A percentile compares a stretch with the other conserved stretches of the same genome.
These are phyloP conservation scores for Allophyes oxyacanthae DNA, from an alignment of 2,888 invertebrate genomes.

Conservation along the genomic window DNA sequence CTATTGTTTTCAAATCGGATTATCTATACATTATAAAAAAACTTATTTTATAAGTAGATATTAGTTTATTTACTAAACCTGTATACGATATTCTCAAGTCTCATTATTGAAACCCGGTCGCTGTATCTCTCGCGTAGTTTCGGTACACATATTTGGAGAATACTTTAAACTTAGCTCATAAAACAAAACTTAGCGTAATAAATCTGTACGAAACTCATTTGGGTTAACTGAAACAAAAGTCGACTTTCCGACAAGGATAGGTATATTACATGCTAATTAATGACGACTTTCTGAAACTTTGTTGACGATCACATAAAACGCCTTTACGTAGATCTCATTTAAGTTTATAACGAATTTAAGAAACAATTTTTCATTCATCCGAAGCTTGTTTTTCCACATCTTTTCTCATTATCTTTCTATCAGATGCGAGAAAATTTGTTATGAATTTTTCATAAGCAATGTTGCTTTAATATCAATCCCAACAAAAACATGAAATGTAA, in stretches of 20 bases:
- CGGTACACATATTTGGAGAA: slow-evolving; percentile 40
- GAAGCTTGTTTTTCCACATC: not conserved
- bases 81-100: slow-evolving; percentile 5
- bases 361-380: slow-evolving; percentile 1
- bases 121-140: slow-evolving; percentile 26
- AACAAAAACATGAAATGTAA: no score
- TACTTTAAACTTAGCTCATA: slow-evolving; percentile 63
- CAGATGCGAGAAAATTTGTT: slow-evolving; percentile 5
- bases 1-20: no score
- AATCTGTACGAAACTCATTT: slow-evolving; percentile 64
- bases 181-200: slow-evolving; percentile 63
- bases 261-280: slow-evolving; percentile 32
- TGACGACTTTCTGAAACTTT: slow-evolving; percentile 23
- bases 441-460: slow-evolving; percentile 7
- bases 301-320: slow-evolving; percentile 3
- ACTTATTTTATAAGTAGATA: no score
- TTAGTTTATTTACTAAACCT: not conserved
- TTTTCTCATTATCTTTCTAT: slow-evolving; percentile 5
- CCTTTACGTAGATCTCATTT: not conserved
- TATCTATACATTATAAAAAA: no score
- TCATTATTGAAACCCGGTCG: slow-evolving; percentile 21
- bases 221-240: slow-evolving; percentile 52
- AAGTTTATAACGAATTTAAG: slow-evolving; percentile 5
- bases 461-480: not conserved
- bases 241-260: slow-evolving; percentile 37